These are phyloP conservation scores for Aurelia sp. DNA, from an alignment of 30 jellyfish, hydroid and myxozoan species.

Conservation along the genomic window DNA sequence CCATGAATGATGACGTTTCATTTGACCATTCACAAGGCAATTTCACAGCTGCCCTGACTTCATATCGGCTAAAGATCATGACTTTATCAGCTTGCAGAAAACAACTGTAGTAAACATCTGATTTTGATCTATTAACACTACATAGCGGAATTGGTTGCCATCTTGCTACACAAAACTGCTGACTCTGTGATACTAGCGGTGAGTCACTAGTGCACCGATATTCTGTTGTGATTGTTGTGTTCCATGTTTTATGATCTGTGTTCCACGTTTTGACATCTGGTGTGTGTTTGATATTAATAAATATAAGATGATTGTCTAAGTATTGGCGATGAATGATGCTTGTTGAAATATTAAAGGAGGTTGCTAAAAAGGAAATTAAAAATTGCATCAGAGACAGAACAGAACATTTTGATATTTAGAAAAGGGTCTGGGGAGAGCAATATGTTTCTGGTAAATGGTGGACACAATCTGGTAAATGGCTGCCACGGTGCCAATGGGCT, in stretches of 20 bases:
- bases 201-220: constrained; percentile 9
- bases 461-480: no score
- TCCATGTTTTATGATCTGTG: background rate
- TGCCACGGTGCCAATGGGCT: no score
- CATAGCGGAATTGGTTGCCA: constrained; percentile 49
- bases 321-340: constrained; percentile 35
- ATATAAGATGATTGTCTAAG: constrained; percentile 36
- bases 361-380: background rate
- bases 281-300: constrained; percentile 23
- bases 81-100: background rate
- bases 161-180: constrained; percentile 2
- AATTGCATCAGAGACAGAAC: no score
- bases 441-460: no score
- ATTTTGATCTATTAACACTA: background rate
- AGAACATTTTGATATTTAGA: no score
- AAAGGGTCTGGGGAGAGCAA: no score
- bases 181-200: background rate
- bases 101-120: constrained; percentile 13
- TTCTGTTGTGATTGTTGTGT: background rate
- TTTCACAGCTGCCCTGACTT: constrained; percentile 10
- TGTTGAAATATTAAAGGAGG: constrained; percentile 12
- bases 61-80: constrained; percentile 6
- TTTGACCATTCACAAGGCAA: constrained; percentile 23
- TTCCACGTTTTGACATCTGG: background rate
- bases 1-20: constrained; percentile 11